phyloP scores from a whole-genome alignment of 2,797 vertebrate genomes.

The Apodemus agrarius region DNA sequence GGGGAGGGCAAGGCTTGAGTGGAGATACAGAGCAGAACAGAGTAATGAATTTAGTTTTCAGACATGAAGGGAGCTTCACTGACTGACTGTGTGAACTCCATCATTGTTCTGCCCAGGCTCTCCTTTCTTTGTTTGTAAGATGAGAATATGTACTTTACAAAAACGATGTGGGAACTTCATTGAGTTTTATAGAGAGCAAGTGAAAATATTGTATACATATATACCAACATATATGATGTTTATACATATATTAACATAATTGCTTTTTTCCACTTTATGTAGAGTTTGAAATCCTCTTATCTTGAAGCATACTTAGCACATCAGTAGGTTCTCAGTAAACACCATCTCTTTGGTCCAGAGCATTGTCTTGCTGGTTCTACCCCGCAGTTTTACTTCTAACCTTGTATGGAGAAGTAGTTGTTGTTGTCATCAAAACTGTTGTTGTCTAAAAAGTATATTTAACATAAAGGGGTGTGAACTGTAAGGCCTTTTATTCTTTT shows the following conservation, averaged over 20 bases:
- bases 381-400: conserved; percentile 24
- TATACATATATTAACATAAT: neutral
- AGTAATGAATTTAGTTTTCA: neutral
- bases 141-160: neutral
- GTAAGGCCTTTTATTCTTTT: conserved; percentile 32
- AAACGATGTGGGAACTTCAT: neutral
- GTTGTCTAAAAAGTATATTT: conserved; percentile 56
- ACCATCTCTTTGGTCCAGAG: neutral
- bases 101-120: neutral
- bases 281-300: conserved; percentile 15
- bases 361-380: neutral
- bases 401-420: conserved; percentile 8
- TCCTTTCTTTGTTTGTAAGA: conserved; percentile 43
- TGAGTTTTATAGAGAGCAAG: conserved; percentile 44
- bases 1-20: neutral
- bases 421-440: conserved; percentile 35
- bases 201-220: neutral
- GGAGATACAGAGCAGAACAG: neutral
- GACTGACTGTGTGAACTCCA: neutral
- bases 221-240: neutral
- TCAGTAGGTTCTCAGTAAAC: neutral
- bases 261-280: conserved; percentile 14
- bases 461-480: conserved; percentile 63
- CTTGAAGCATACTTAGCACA: neutral
- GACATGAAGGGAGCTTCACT: neutral